phyloP scores from a whole-genome alignment of 2,797 vertebrate genomes.

The Syndactyla subalaris region DNA sequence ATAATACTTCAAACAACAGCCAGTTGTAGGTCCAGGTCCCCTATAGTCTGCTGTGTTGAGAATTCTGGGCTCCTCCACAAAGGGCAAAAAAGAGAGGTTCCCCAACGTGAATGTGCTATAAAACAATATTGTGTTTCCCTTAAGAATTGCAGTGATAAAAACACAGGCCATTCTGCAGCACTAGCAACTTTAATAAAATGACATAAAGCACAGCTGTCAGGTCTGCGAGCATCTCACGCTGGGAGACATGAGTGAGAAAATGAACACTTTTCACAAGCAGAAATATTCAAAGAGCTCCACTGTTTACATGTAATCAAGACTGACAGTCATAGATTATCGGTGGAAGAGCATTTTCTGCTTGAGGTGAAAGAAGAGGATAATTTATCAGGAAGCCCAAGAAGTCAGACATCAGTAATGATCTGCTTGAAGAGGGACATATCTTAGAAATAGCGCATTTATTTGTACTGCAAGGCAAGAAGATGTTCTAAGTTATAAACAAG shows the following conservation, averaged over 20 bases:
- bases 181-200: conserved; percentile 65
- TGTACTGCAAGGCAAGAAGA: conserved; percentile 41
- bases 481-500: conserved; percentile 30
- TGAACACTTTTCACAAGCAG: conserved; percentile 58
- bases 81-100: background rate
- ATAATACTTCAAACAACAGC: background rate
- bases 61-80: background rate
- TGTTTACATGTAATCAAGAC: conserved; percentile 70
- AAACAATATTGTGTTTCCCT: conserved; percentile 48
- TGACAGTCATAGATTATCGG: conserved; percentile 61
- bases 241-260: conserved; percentile 50
- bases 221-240: conserved; percentile 39
- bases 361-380: conserved; percentile 68
- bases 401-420: conserved; percentile 62
- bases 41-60: background rate
- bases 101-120: conserved; percentile 6
- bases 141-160: conserved; percentile 52
- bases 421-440: conserved; percentile 52
- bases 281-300: conserved; percentile 69
- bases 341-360: conserved; percentile 66
- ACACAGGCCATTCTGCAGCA: background rate
- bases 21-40: background rate
- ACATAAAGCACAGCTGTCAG: conserved; percentile 63
- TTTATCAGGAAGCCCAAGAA: conserved; percentile 64
- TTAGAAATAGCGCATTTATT: conserved; percentile 39